A percentile compares a stretch with the other conserved stretches of the same genome.
These are phyloP conservation scores for Protobothrops mucrosquamatus DNA, from an alignment of 2,113 vertebrate species.

Conservation along the genomic window DNA sequence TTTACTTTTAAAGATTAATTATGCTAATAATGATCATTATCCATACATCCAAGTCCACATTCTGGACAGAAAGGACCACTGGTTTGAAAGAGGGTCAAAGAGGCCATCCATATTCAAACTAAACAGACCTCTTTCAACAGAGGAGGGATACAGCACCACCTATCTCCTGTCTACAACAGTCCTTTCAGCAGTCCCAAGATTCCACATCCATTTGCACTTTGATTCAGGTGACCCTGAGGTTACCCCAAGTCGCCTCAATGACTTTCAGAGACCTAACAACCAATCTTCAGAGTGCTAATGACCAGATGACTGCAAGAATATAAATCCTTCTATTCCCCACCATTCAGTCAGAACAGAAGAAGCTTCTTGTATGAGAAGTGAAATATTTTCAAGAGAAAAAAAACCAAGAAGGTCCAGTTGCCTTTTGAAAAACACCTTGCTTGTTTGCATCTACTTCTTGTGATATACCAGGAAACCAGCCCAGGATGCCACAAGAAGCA, in stretches of 20 bases:
- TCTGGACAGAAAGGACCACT: background rate
- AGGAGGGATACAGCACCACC: background rate
- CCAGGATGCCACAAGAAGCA: background rate
- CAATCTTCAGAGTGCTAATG: background rate
- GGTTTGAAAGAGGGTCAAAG: background rate
- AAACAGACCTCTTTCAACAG: background rate
- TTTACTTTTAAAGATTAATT: background rate
- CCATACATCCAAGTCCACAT: background rate
- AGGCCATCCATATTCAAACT: too few species aligned
- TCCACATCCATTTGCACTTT: background rate
- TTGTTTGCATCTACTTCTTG: background rate
- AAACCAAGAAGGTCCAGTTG: background rate
- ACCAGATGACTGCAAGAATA: background rate
- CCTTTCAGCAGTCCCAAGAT: background rate
- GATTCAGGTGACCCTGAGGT: background rate
- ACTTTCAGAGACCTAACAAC: too few species aligned
- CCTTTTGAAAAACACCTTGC: background rate
- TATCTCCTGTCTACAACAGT: background rate
- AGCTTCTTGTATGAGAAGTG: background rate
- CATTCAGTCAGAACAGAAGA: background rate
- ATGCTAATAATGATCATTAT: background rate
- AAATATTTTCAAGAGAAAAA: background rate
- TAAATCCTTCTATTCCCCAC: background rate
- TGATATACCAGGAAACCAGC: background rate
- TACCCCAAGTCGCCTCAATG: background rate